Conservation (phyloP, 2,113 vertebrate species). For the Tinamus guttatus region DNA sequence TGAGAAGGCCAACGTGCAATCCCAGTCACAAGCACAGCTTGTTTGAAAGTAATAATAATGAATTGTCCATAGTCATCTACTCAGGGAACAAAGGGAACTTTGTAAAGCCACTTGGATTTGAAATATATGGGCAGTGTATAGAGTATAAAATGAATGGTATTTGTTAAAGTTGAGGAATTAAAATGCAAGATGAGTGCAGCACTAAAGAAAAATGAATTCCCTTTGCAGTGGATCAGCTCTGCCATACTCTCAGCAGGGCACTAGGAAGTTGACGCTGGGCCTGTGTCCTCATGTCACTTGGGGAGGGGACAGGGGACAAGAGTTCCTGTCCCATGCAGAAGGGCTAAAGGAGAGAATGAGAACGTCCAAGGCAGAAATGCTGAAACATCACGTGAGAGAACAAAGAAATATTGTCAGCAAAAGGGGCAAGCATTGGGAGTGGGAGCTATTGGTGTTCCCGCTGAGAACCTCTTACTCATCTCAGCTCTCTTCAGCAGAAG, state of each 20-base stretch:
- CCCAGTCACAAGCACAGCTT: not conserved
- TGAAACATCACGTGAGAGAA: not conserved
- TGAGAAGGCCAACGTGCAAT: not conserved
- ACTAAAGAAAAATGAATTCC: not conserved
- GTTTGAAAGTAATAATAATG: not conserved
- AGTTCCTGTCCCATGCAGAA: not conserved
- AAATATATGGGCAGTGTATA: not conserved
- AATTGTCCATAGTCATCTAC: not conserved
- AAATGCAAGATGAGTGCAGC: not conserved
- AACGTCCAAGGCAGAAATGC: not conserved
- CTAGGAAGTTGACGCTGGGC: not conserved
- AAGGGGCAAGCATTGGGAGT: not conserved
- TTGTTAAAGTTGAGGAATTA: not conserved
- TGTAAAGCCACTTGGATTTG: not conserved
- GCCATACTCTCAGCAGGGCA: not conserved
- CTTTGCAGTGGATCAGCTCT: not conserved
- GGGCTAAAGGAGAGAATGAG: not conserved
- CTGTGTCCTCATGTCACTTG: not conserved
- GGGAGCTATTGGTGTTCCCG: not conserved
- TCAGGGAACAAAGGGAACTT: not conserved
- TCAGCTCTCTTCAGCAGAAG: not conserved
- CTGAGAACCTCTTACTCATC: rapidly evolving
- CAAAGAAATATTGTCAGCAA: not conserved
- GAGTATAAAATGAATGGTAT: not conserved
- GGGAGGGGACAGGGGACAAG: not conserved